Base-by-base conservation (phyloP, 2,888 invertebrate species). In the Ophioninae sp. region DNA sequence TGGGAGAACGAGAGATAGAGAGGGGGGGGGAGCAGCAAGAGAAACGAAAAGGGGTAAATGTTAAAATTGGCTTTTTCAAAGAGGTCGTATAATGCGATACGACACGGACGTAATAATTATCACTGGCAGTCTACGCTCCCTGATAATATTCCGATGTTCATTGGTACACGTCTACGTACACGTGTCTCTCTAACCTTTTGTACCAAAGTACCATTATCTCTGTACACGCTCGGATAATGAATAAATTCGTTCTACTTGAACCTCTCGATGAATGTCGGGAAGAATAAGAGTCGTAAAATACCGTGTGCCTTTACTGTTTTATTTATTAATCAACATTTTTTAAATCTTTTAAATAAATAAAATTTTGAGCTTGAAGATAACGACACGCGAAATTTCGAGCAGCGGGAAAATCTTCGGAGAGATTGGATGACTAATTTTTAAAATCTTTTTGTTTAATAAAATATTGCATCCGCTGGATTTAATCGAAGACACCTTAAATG, bases 41-140 rank as follows among this genome's bases (percentile, higher is more conserved):
- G 67, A 75, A 72, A 73, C 57, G 37, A 64, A 61, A 75, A 69
- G 68, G 41, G 73, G 59, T 59, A 21, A 59, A 44, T 50, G 59
- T 68, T 87, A 57, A 67, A 85, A 89, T 89, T 88, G 88, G 85
- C 86, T 88, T 87, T 88, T 89, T 87, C 87, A 88, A 88, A 88
- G 87, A 84, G 79, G 79, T 84, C 85, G 88, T 87, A 89, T 90
- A 91, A 91, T 89, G 86, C 89, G 87, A 87, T 84, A 85, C 87
- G 91, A 90, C 90, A 87, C 89, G 86, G 88, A 86, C 87, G 89
- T 89, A 89, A 91, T 91, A 91, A 91, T 91, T 91, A 90, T 88
- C 86, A 85, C 86, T 88, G 86, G 82, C 84, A 84, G 80, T 80
- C 79, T 75, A 67, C 79, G n/a, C 61, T 72, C 78, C 67, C 70